A percentile compares a stretch with the other conserved stretches of the same genome.
phyloP scores from a whole-genome alignment of 2,113 vertebrate species.

The Paradoxurus hermaphroditus region DNA sequence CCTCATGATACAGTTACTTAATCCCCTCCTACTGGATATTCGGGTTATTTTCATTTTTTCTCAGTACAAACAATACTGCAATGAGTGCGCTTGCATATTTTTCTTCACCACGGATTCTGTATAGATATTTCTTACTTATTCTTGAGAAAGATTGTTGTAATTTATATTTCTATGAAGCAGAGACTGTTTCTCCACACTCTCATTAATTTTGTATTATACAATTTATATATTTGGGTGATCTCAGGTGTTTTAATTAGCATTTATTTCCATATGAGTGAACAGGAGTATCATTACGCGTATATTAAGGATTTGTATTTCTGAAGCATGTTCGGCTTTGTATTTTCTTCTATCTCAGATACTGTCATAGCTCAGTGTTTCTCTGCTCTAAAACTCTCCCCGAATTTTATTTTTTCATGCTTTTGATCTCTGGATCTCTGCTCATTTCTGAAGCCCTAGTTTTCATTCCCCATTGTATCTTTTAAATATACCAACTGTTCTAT shows the following conservation, averaged over 20 bases:
- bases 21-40: background rate
- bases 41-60: background rate
- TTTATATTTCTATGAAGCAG: background rate
- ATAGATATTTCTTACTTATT: conserved; percentile 6
- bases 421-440: background rate
- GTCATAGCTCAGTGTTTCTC: background rate
- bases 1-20: background rate
- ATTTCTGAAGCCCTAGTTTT: background rate
- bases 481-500: background rate
- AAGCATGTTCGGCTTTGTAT: background rate
- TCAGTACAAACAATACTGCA: background rate
- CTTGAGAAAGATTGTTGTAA: background rate
- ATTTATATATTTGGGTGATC: background rate
- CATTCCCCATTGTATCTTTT: background rate
- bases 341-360: background rate
- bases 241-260: background rate
- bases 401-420: background rate
- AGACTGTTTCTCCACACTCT: background rate
- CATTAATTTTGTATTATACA: background rate
- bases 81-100: background rate
- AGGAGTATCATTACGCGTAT: background rate
- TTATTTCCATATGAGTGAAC: background rate
- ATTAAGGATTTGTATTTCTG: background rate
- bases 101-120: background rate
- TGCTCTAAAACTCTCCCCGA: background rate